These are phyloP conservation scores for Anser cygnoides DNA, from an alignment of 2,113 vertebrate species.

Conservation along the genomic window DNA sequence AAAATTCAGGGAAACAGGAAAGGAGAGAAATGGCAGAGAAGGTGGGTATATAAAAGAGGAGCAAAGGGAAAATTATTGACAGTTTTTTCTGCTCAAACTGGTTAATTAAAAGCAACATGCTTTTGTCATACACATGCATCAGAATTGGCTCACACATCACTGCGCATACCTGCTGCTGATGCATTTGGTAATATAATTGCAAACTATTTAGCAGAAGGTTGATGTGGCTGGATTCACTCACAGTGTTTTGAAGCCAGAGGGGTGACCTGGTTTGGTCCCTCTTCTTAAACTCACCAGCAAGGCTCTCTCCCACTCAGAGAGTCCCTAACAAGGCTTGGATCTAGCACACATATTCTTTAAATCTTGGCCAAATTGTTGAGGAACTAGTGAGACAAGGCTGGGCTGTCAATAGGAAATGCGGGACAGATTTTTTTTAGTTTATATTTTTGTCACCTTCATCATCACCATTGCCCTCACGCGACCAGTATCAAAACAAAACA, in stretches of 20 bases:
- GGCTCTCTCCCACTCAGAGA: fast-evolving
- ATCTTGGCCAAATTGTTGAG: background rate
- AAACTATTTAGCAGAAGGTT: slow-evolving; percentile 12
- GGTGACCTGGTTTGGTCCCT: background rate
- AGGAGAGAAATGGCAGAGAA: background rate
- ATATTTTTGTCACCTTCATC: background rate
- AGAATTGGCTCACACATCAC: background rate
- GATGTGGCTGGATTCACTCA: background rate
- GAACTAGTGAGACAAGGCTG: background rate
- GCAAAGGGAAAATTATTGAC: background rate
- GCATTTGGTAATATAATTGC: background rate
- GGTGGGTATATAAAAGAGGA: background rate
- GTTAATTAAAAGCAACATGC: slow-evolving; percentile 2
- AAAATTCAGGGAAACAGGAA: background rate
- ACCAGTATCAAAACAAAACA: background rate
- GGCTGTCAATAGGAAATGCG: background rate
- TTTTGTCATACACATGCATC: background rate
- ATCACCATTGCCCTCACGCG: background rate
- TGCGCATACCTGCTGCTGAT: background rate
- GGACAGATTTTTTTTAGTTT: background rate
- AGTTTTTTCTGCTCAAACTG: background rate
- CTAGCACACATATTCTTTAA: background rate
- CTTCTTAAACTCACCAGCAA: background rate
- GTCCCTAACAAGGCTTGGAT: background rate
- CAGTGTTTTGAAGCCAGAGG: background rate